These are phyloP conservation scores for Lysiphlebus fabarum DNA, from an alignment of 1,140 invertebrate genomes.

Conservation along the genomic window DNA sequence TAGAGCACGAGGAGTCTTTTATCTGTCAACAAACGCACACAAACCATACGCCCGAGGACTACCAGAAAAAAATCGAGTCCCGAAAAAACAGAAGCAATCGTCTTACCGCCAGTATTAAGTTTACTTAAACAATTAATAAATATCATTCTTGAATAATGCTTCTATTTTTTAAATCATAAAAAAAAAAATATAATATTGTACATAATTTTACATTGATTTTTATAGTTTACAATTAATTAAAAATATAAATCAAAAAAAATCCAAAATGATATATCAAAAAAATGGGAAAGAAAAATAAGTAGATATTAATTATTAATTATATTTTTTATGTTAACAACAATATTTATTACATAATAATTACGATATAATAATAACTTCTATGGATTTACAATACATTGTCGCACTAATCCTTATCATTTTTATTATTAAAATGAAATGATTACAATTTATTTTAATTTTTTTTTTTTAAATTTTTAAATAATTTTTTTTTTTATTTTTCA, in stretches of 20 bases:
- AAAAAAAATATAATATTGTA: neutral
- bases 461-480: conserved; percentile 42
- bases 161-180: neutral
- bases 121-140: conserved; percentile 52
- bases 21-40: conserved; percentile 81
- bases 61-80: conserved; percentile 60
- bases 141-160: conserved; percentile 51
- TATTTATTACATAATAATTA: conserved; percentile 58
- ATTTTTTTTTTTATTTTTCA: conserved; percentile 16
- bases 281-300: too few relatives aligned
- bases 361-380: conserved; percentile 56
- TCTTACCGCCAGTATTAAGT: conserved; percentile 55
- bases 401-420: conserved; percentile 50
- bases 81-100: conserved; percentile 52
- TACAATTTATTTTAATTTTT: conserved; percentile 40
- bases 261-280: too few relatives aligned
- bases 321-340: conserved; percentile 53
- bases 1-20: conserved; percentile 77
- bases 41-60: conserved; percentile 80
- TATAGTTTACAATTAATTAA: too few relatives aligned
- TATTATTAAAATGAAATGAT: conserved; percentile 53
- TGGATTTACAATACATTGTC: conserved; percentile 55
- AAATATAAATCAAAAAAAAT: too few relatives aligned
- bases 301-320: too few relatives aligned
- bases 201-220: too few relatives aligned